Percentiles rank a stretch among this genome's conserved stretches.
These are phyloP conservation scores for Tetrao urogallus DNA, from an alignment of 2,113 vertebrate genomes.

Conservation along the genomic window DNA sequence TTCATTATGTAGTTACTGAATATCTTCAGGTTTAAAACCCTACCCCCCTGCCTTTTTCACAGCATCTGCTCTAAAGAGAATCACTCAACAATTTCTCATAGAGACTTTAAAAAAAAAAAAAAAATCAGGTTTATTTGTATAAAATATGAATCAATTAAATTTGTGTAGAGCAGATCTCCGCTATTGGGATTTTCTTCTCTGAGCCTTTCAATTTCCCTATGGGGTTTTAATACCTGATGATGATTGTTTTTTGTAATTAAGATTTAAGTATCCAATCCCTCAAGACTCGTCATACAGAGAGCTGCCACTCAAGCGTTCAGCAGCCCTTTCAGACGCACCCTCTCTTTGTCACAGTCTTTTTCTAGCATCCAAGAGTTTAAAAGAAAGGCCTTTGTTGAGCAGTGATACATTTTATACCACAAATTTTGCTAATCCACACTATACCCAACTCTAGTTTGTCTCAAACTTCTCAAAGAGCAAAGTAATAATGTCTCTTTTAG, in stretches of 20 bases:
- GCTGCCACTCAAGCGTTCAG: slow-evolving; percentile 78
- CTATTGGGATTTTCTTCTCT: slow-evolving; percentile 63
- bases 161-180: slow-evolving; percentile 36
- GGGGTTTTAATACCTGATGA: slow-evolving; percentile 72
- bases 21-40: neutral
- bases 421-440: slow-evolving; percentile 39
- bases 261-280: slow-evolving; percentile 85
- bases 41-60: neutral
- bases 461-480: slow-evolving; percentile 31
- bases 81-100: slow-evolving; percentile 39
- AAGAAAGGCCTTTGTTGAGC: slow-evolving; percentile 13
- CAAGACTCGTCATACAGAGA: slow-evolving; percentile 80
- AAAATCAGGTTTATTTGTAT: slow-evolving; percentile 63
- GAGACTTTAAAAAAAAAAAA: neutral
- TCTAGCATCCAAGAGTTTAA: neutral
- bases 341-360: slow-evolving; percentile 44
- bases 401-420: slow-evolving; percentile 6
- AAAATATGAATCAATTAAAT: slow-evolving; percentile 73
- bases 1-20: neutral
- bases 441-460: neutral
- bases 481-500: slow-evolving; percentile 39
- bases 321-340: slow-evolving; percentile 42
- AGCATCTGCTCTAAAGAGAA: slow-evolving; percentile 36
- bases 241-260: slow-evolving; percentile 86
- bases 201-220: slow-evolving; percentile 67